Evolutionary conservation across 2,113 vertebrate species (phyloP), one percentile per base, ranked within the genome.

Genomic region (Acinonyx jubatus): DNA sequence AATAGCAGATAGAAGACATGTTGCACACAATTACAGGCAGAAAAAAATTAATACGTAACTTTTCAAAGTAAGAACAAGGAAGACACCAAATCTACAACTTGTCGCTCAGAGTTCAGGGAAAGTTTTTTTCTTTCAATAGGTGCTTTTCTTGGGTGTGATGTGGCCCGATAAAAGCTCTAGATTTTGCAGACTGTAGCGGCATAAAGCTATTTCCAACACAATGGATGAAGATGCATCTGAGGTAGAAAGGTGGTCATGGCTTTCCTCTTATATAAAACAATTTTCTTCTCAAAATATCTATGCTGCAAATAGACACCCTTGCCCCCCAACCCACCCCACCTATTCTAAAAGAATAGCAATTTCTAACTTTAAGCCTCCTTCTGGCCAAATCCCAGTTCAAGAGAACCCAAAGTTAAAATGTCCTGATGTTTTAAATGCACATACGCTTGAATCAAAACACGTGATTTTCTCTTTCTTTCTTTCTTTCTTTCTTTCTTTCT

Each of bases 171-270:
- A 99, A 98, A 99, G 98, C 98, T 83, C 97, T 98, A 92, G 82
- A 97, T 92, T 97, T 98, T 96, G 94, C 98, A 98, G 98, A 98
- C 95, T 97, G 94, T 92, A 98, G 97, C 18, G 90, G 97, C 97
- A 98, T 98, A 98, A 98, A 98, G 98, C 99, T 98, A 98, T 98
- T 98, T 99, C 98, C 98, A 98, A 99, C 98, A 97, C 98, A 97
- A 99, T 98, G 98, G 98, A 99, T 98, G 98, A 99, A 99, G 99
- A 99, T 97, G 98, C 99, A 98, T 99, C 99, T 99, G 99, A 99
- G 99, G 99, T 99, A 99, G 99, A 99, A 99, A 99, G 99, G 99
- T 99, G 99, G 99, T 99, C 99, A 99, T 99, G 99, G 99, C 99
- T 99, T 99, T 99, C 99, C 99, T 99, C 99, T 99, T 99, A 99